Evolutionary conservation across 2,888 invertebrate species (phyloP), one percentile per base, ranked within the genome.

Genomic region (Callyntrura guangdongensis): DNA sequence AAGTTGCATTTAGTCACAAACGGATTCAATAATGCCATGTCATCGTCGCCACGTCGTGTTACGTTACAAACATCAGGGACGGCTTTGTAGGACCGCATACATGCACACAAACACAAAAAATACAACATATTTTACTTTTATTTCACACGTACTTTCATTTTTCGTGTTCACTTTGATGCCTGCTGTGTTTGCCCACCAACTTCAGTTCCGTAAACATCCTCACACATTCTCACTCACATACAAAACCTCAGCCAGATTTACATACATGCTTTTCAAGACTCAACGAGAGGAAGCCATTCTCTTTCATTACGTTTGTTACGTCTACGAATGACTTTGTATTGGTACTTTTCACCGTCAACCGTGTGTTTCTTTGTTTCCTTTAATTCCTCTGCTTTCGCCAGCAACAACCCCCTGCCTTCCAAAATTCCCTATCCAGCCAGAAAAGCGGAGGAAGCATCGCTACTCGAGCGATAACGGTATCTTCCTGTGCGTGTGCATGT

Each of bases 271-370:
- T 22, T 22, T 12, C 74, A 74, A 81, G 36, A 36, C 6, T 8
- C 47, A 56, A 25, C 79, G 0, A 56, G 0, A 56, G 9, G 17
- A 45, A 81, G 17, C 45, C 59, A 27, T 61, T 56, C 9, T 22
- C 36, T 67, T n/a, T 67, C 20, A 17, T 59, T 59, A 17, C n/a
- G 3, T 59, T 17, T 17, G 17, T 17, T 59, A 3, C n/a, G 6
- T 59, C 59, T 67, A 45, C n/a, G 45, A 45, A 72, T 72, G n/a
- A 72, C 72, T 72, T 45, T 72, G 47, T 72, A 72, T 45, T 47
- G 72, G n/a, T 72, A 45, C 45, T 72, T 72, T 72, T 45, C 72
- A 6, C 45, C n/a, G 2, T 36, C 36, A 2, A 36, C 36, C 36
- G 36, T 5, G 36, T 5, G 25, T 67, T 67, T 67, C 67, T 59